phyloP scores from a whole-genome alignment of 2,888 invertebrate species.

The Stenotaenia linearis region DNA sequence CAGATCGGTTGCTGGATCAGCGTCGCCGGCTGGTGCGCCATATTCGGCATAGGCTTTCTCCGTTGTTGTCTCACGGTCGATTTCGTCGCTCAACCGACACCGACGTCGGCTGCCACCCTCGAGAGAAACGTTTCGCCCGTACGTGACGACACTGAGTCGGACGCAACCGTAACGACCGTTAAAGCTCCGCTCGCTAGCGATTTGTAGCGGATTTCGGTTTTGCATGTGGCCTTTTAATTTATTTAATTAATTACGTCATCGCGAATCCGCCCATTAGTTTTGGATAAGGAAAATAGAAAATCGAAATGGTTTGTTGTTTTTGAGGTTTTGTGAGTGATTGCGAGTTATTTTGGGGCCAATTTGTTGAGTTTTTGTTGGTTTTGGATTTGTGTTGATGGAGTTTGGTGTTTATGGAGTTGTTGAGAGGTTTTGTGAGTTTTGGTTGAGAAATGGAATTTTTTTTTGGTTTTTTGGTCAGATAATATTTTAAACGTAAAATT shows the following conservation, averaged over 20 bases:
- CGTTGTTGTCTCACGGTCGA: conserved; percentile 7
- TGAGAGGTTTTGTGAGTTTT: no score
- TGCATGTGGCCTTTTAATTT: no score
- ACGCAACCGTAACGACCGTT: background rate
- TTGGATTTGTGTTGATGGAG: no score
- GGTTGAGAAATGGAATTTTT: no score
- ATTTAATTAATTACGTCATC: no score
- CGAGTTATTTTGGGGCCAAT: no score
- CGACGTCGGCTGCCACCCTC: background rate
- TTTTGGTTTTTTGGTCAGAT: no score
- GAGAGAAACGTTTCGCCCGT: background rate
- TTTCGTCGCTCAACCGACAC: background rate
- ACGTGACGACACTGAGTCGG: background rate
- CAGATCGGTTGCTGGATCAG: conserved; percentile 17
- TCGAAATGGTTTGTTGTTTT: background rate
- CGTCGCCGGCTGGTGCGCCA: conserved; percentile 11
- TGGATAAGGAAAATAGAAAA: no score
- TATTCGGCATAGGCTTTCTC: background rate
- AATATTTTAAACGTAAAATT: no score
- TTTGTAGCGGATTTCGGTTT: no score
- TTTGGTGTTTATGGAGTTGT: no score
- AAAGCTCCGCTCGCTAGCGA: background rate
- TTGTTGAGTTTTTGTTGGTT: no score
- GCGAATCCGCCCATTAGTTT: background rate
- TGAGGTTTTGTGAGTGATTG: background rate